These are phyloP conservation scores for Erebia epiphron DNA, from an alignment of 2,888 invertebrate genomes.

Conservation along the genomic window DNA sequence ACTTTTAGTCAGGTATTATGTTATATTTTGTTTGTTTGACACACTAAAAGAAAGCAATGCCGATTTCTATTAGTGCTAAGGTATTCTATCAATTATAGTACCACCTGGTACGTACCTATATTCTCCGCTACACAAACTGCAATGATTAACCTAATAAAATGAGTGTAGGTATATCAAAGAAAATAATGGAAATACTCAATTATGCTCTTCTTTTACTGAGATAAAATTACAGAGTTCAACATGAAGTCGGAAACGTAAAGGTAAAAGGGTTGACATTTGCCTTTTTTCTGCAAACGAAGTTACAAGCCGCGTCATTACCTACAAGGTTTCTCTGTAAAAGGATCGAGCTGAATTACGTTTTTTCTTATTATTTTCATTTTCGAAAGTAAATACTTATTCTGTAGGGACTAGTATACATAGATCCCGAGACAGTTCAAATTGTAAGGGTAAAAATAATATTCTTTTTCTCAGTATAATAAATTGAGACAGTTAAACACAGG, in stretches of 20 bases:
- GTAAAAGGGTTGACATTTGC: constrained; percentile 16
- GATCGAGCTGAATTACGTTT: constrained; percentile 5
- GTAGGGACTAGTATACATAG: background rate
- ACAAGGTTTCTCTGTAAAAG: constrained; percentile 11
- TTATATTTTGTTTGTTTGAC: background rate
- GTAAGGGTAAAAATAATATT: background rate
- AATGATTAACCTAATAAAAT: no score
- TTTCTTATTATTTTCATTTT: constrained; percentile 9
- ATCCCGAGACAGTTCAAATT: background rate
- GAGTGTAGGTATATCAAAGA: background rate
- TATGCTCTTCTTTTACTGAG: background rate
- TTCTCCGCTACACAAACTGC: no score
- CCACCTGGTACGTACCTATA: no score
- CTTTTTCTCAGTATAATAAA: background rate
- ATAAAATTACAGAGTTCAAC: background rate
- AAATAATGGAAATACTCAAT: background rate
- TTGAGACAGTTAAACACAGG: background rate
- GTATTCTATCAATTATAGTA: no score
- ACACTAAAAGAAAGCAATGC: no score
- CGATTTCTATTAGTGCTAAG: no score
- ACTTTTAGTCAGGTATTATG: background rate
- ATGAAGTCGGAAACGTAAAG: constrained; percentile 5
- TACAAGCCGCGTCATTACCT: constrained; percentile 19
- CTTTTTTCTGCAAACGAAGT: constrained; percentile 24
- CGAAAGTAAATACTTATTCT: constrained; percentile 15